These are phyloP conservation scores for Catocala fraxini DNA, from an alignment of 2,888 invertebrate genomes.

Conservation along the genomic window DNA sequence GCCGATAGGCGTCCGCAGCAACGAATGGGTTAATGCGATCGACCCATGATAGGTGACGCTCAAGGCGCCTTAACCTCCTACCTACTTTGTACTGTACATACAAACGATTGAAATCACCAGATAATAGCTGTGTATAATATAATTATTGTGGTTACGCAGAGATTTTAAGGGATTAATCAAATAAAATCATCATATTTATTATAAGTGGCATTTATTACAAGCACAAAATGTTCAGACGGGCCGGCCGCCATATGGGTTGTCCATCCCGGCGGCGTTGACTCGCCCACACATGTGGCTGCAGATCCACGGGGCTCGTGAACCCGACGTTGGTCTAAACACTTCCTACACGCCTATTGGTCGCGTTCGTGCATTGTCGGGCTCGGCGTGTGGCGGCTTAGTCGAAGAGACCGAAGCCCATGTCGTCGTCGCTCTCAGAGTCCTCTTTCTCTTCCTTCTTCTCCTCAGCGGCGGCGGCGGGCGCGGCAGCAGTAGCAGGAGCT, in stretches of 20 bases:
- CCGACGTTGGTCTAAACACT: constrained; percentile 29
- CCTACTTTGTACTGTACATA: no score
- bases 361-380: constrained; percentile 28
- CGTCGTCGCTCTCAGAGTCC: constrained; percentile 95
- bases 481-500: constrained; percentile 90
- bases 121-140: no score
- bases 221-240: constrained; percentile 54
- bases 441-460: constrained; percentile 94
- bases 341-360: constrained; percentile 51
- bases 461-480: constrained; percentile 89
- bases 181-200: constrained; percentile 30
- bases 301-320: constrained; percentile 47
- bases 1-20: no score
- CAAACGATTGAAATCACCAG: no score
- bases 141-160: no score
- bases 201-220: constrained; percentile 71
- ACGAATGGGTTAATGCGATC: no score
- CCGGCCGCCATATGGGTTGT: constrained; percentile 81
- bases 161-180: constrained; percentile 8
- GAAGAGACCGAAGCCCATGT: constrained; percentile 99
- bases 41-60: no score
- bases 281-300: constrained; percentile 50
- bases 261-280: constrained; percentile 79
- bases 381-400: constrained; percentile 87
- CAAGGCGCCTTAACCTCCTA: no score